Conservation (phyloP, 2,888 invertebrate species). For the Blera fallax region DNA sequence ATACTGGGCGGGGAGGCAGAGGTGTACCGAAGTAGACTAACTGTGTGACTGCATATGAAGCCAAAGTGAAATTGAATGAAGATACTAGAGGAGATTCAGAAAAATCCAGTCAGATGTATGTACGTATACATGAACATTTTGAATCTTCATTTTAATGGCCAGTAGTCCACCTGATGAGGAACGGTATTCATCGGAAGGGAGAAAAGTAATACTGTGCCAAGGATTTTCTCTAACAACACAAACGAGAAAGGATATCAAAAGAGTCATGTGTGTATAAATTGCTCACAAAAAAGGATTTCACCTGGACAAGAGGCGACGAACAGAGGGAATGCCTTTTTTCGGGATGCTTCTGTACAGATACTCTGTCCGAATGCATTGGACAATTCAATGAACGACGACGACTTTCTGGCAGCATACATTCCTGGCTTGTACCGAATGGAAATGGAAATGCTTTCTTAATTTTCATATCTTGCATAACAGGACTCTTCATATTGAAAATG, state of each 20-base stretch:
- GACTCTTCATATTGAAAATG: conserved; percentile 47
- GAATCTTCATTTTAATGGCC: conserved; percentile 69
- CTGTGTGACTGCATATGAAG: conserved; percentile 65
- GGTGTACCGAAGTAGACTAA: background rate
- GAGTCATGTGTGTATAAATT: conserved; percentile 70
- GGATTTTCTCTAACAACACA: conserved; percentile 31
- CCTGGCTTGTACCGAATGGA: conserved; percentile 11
- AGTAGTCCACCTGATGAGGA: conserved; percentile 57
- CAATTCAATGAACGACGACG: conserved; percentile 55
- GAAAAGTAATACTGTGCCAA: conserved; percentile 42
- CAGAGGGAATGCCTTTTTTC: background rate
- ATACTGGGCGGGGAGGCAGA: background rate
- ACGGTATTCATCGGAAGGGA: conserved; percentile 6
- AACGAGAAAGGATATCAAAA: conserved; percentile 56
- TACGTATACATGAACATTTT: conserved; percentile 24
- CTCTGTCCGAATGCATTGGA: conserved; percentile 19
- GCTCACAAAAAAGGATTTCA: conserved; percentile 53
- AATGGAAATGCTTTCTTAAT: conserved; percentile 61
- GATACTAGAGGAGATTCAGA: conserved; percentile 30
- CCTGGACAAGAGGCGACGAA: background rate
- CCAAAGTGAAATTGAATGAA: conserved; percentile 70
- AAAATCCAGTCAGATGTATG: conserved; percentile 44
- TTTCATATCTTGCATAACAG: conserved; percentile 54
- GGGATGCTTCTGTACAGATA: background rate
- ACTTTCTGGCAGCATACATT: conserved; percentile 32